phyloP scores from a whole-genome alignment of 2,113 vertebrate species.

The Nettapus auritus region DNA sequence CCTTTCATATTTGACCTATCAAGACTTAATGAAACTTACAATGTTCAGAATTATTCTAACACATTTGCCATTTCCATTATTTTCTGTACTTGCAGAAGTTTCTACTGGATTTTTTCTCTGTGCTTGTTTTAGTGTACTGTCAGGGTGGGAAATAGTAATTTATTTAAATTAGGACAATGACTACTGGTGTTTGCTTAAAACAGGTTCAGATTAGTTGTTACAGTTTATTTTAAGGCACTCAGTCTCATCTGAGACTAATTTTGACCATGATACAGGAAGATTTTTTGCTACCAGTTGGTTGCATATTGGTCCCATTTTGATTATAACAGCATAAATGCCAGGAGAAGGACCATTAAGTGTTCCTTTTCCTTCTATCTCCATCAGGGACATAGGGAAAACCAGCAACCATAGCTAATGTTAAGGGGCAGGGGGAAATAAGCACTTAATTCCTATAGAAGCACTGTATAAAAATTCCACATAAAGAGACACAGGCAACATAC shows the following conservation, averaged over 20 bases:
- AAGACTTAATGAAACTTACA: not conserved
- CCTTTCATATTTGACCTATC: not conserved
- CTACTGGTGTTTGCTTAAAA: not conserved
- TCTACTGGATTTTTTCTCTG: not conserved
- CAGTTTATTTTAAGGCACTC: slow-evolving; percentile 27
- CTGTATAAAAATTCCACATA: not conserved
- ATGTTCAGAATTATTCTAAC: not conserved
- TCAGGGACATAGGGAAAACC: not conserved
- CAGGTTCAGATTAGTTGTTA: not conserved
- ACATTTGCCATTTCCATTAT: not conserved
- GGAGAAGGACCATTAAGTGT: slow-evolving; percentile 18
- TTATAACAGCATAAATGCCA: not conserved
- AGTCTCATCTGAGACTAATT: slow-evolving; percentile 25
- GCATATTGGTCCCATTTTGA: not conserved
- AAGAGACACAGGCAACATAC: not conserved
- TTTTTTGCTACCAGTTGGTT: slow-evolving; percentile 19
- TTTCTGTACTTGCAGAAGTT: not conserved
- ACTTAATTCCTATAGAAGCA: not conserved
- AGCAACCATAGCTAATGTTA: not conserved
- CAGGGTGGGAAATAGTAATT: not conserved
- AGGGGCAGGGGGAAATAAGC: not conserved
- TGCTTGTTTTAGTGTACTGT: slow-evolving; percentile 3
- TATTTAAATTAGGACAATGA: not conserved
- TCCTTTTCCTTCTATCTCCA: not conserved
- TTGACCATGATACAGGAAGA: not conserved